These are phyloP conservation scores for Babyrousa celebensis DNA, from an alignment of 2,797 vertebrate species.

Conservation along the genomic window DNA sequence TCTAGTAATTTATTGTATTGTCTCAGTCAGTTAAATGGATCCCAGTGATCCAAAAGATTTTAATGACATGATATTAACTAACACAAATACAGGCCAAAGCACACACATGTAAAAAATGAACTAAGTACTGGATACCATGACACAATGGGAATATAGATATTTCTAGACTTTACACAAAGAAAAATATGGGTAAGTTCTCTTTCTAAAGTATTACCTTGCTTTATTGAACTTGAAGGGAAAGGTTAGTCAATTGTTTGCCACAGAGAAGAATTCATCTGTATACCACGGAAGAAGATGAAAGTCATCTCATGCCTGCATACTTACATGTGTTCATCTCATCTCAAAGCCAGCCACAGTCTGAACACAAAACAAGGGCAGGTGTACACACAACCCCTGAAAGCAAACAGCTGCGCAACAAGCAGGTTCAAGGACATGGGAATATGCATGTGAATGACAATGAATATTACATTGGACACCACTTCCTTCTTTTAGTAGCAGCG, in stretches of 20 bases:
- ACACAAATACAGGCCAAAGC: neutral
- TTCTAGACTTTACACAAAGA: neutral
- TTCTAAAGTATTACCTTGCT: neutral
- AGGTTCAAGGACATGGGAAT: neutral
- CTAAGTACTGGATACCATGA: neutral
- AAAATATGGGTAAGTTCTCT: conserved; percentile 43
- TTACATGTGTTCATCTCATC: neutral
- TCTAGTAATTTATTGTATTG: neutral
- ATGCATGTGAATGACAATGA: neutral
- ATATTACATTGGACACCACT: neutral
- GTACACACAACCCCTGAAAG: neutral
- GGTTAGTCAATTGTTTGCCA: neutral
- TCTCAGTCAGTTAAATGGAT: neutral
- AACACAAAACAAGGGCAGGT: conserved; percentile 38
- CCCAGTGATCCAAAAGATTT: neutral
- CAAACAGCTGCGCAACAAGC: neutral
- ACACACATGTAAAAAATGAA: neutral
- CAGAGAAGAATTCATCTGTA: neutral
- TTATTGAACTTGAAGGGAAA: neutral
- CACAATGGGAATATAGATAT: neutral
- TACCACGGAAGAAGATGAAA: conserved; percentile 16
- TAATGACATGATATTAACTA: neutral
- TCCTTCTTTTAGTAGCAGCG: neutral
- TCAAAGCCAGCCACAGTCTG: neutral
- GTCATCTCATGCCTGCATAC: neutral